Base-by-base conservation (phyloP, 2,113 vertebrate genomes). In the Clarias macrocephalus region DNA sequence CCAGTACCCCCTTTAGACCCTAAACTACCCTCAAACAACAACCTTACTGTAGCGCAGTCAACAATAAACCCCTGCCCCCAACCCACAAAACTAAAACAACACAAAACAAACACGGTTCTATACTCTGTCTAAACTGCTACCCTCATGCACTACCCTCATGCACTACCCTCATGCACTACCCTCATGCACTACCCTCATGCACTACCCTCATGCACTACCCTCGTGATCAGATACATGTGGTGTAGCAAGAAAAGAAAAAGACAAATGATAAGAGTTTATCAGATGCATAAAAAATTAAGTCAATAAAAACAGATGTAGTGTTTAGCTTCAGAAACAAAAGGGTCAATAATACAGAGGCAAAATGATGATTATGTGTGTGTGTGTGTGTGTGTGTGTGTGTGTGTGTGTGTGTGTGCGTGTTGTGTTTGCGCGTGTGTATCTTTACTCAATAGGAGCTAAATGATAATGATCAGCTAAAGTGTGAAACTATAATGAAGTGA, bases 401-500 rank as follows among this genome's bases (percentile, higher is more conserved):
- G 63, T 82, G 87, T 48, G 59, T 28, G 42, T 85, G 57, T 81
- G 76, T 81, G 66, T 83, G 81, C 54, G 62, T 83, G 48, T 79
- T 13, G 66, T 84, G 52, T 73, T 54, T 88, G n/a, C 21, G 19
- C 3, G 65, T 63, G 73, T 84, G 63, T 59, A 80, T 79, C 30
- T 37, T 79, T 84, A 86, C 88, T 86, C 81, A 86, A 86, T 86
- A 87, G 85, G 88, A 89, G 88, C 82, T 89, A 86, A 89, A 89
- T 84, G 88, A 72, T 89, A 89, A 89, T 86, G 88, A 86, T 82
- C 80, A 83, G 75, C 81, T 84, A 86, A 86, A 59, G 85, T 84
- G 88, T 89, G 81, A 89, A 89, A 84, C 88, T 89, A 86, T 87
- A 89, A 89, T 86, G 85, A 86, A 89, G 85, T 80, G 88, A 62